phyloP scores from a whole-genome alignment of 2,888 invertebrate species.

The Brachylomia viminalis region DNA sequence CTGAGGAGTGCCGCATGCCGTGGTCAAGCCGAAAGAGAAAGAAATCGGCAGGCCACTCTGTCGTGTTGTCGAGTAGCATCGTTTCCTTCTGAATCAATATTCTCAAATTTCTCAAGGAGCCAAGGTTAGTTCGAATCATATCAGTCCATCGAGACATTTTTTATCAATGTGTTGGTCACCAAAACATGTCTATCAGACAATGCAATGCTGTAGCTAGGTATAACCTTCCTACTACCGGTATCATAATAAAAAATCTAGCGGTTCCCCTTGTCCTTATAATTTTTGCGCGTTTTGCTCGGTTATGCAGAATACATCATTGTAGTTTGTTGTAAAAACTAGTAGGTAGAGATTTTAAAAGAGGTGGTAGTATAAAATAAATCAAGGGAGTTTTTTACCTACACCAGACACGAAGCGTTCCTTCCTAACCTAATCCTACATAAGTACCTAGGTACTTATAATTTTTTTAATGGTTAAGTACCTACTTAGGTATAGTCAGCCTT shows the following conservation, averaged over 20 bases:
- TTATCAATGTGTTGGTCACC: background rate
- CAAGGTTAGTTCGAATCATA: slow-evolving; percentile 3
- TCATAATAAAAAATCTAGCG: background rate
- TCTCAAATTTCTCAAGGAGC: background rate
- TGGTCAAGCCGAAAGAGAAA: background rate
- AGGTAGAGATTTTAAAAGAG: background rate
- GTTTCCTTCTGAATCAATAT: background rate
- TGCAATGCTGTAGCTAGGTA: background rate
- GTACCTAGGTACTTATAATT: background rate
- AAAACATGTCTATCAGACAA: background rate
- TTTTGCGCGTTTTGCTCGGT: background rate
- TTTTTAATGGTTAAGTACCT: background rate
- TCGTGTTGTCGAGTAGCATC: background rate
- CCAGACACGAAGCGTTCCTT: background rate
- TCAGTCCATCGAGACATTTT: background rate
- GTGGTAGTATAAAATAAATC: background rate
- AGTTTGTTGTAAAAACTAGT: background rate
- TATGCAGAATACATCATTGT: background rate
- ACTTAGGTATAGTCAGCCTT: background rate
- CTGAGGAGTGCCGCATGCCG: background rate
- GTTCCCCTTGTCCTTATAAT: too few relatives aligned
- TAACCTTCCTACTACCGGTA: background rate
- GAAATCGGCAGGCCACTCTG: background rate
- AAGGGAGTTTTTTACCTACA: background rate
- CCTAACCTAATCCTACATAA: background rate